Percentiles rank a stretch among this genome's conserved stretches.
Evolutionary conservation across 1,140 invertebrate species (phyloP).

Genomic region (Dendrolimus punctatus): DNA sequence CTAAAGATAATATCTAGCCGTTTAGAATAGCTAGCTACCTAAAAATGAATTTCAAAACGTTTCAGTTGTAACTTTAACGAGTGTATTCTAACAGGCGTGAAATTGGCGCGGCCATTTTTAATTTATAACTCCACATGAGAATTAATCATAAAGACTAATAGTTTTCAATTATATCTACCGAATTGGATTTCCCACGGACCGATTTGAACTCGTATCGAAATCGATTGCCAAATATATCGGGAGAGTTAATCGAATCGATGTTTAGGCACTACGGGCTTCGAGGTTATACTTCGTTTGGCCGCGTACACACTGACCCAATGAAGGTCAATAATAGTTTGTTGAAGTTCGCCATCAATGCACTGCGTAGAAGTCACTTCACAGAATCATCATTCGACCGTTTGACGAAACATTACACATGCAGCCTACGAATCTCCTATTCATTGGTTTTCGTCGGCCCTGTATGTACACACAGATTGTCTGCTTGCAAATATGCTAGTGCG

Average conservation of each 20-base stretch:
- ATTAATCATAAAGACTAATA: conserved; percentile 19
- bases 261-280: conserved; percentile 17
- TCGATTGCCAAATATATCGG: conserved; percentile 22
- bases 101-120: conserved; percentile 15
- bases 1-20: not conserved
- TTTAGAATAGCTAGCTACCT: not conserved
- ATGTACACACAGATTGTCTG: too few relatives aligned
- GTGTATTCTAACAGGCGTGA: conserved; percentile 7
- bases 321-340: conserved; percentile 11
- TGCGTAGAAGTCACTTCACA: too few relatives aligned
- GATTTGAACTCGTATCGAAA: conserved; percentile 6
- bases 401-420: too few relatives aligned
- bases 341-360: not conserved
- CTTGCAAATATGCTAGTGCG: too few relatives aligned
- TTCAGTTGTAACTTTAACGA: not conserved
- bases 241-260: conserved; percentile 31
- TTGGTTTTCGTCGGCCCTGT: too few relatives aligned
- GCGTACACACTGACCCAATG: not conserved
- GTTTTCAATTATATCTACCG: conserved; percentile 19
- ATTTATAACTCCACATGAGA: conserved; percentile 13
- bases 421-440: too few relatives aligned
- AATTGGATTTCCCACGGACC: conserved; percentile 26
- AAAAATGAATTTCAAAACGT: conserved; percentile 1
- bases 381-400: too few relatives aligned
- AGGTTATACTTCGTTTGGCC: not conserved